Evolutionary conservation across 2,113 vertebrate species (phyloP), one percentile per base, ranked within the genome.

Genomic region (Pterocles burchelli): DNA sequence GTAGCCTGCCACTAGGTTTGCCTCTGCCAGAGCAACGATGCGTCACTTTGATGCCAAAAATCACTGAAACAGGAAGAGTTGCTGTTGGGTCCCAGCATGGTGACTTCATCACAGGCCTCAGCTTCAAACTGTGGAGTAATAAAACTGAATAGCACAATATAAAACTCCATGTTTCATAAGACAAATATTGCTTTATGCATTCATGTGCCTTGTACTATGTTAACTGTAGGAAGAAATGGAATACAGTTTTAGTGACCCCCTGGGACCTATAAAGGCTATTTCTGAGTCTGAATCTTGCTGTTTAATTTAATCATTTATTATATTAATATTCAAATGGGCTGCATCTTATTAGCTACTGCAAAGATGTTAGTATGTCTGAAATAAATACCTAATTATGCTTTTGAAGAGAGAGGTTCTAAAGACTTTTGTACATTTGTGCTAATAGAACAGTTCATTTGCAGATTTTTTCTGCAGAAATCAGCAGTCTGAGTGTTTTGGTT

Each of bases 271-370:
- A 98, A 98, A 98, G 98, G 98, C 98, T 98, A 98, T 98, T 98
- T 98, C 98, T 98, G 98, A 98, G 98, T 98, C 98, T 98, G 98
- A 98, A 98, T 98, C 98, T 98, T 98, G 98, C 98, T 98, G 98
- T 98, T 98, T 98, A 98, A 98, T 98, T 98, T 98, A 98, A 98
- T 98, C 98, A 98, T 98, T 98, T 98, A 98, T 98, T 98, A 98
- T 98, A 98, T 98, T 98, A 98, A 98, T 98, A 98, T 98, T 98
- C 98, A 98, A 98, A 98, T 98, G 96, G 98, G 97, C 97, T 98
- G 98, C 97, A 98, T 98, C 98, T 98, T 98, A 98, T 98, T 98
- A 98, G 98, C 98, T 98, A 97, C 98, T 97, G 98, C 98, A 98
- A 98, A 98, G 98, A 98, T 98, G 98, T 98, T 98, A 97, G 98